A percentile compares a stretch with the other conserved stretches of the same genome.
These are phyloP conservation scores for Tenrec ecaudatus DNA, from an alignment of 2,113 vertebrate genomes.

Conservation along the genomic window DNA sequence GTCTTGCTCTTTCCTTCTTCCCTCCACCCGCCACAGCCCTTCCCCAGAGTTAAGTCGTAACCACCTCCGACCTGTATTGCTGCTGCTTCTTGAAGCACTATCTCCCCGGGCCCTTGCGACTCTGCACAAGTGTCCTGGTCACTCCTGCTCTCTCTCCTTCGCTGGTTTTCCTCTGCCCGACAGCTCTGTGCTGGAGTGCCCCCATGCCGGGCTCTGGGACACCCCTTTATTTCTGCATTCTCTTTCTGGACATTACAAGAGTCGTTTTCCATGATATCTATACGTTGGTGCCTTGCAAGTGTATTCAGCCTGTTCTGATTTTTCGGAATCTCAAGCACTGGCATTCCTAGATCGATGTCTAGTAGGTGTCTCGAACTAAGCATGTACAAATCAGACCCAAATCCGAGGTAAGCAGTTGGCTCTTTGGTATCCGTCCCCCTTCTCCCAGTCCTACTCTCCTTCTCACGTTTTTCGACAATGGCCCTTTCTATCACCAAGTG, in stretches of 20 bases:
- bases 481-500: neutral
- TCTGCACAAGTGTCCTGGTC: neutral
- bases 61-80: neutral
- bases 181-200: neutral
- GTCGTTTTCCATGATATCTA: constrained; percentile 34
- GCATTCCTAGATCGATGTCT: neutral
- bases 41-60: constrained; percentile 5
- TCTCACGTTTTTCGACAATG: neutral
- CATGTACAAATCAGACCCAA: neutral
- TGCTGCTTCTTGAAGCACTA: constrained; percentile 4
- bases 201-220: neutral
- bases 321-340: constrained; percentile 44
- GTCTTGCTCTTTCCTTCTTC: constrained; percentile 19
- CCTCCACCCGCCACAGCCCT: neutral
- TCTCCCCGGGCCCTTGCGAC: constrained; percentile 6
- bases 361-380: constrained; percentile 40
- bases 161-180: constrained; percentile 14
- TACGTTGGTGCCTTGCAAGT: constrained; percentile 24
- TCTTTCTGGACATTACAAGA: neutral
- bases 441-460: neutral
- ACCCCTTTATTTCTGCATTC: constrained; percentile 34
- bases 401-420: neutral
- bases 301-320: neutral
- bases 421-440: neutral
- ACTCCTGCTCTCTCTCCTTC: neutral